A percentile compares a stretch with the other conserved stretches of the same genome.
Evolutionary conservation across 2,888 invertebrate genomes (phyloP).

Genomic region (Cremastinae sp.): DNA sequence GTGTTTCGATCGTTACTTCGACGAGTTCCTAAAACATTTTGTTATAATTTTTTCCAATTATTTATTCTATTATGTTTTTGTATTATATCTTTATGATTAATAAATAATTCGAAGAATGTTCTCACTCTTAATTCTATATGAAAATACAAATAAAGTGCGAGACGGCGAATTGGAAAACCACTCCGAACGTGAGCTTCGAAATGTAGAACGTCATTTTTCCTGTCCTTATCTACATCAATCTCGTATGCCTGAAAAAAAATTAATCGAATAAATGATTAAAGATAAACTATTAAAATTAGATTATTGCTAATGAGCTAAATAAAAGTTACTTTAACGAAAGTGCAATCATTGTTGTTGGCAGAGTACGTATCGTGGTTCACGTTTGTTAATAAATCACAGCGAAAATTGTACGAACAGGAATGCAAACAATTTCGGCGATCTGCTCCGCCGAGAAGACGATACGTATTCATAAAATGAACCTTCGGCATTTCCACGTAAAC

Average conservation of each 20-base stretch:
- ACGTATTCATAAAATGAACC: constrained; percentile 74
- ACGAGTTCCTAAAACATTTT: constrained; percentile 70
- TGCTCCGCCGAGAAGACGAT: constrained; percentile 73
- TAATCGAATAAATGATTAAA: neutral
- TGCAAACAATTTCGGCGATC: constrained; percentile 71
- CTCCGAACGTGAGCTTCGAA: constrained; percentile 75
- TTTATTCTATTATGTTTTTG: constrained; percentile 1
- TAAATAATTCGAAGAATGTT: constrained; percentile 6
- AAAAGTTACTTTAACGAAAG: constrained; percentile 70
- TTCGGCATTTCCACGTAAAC: constrained; percentile 73
- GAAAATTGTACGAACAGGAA: constrained; percentile 73
- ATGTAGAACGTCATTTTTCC: constrained; percentile 73
- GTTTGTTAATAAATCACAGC: too few relatives aligned
- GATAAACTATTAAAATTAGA: neutral
- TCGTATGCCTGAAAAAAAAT: constrained; percentile 70
- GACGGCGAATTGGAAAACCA: constrained; percentile 69
- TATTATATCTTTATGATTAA: neutral
- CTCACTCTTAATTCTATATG: constrained; percentile 74
- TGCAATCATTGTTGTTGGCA: constrained; percentile 74
- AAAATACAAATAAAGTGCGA: constrained; percentile 75
- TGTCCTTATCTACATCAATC: constrained; percentile 73
- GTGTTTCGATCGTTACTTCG: constrained; percentile 71
- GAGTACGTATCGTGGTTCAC: too few relatives aligned
- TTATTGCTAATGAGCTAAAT: neutral
- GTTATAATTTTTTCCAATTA: constrained; percentile 4